Conservation (phyloP, 2,888 invertebrate species). For the Argyresthia goedartella region DNA sequence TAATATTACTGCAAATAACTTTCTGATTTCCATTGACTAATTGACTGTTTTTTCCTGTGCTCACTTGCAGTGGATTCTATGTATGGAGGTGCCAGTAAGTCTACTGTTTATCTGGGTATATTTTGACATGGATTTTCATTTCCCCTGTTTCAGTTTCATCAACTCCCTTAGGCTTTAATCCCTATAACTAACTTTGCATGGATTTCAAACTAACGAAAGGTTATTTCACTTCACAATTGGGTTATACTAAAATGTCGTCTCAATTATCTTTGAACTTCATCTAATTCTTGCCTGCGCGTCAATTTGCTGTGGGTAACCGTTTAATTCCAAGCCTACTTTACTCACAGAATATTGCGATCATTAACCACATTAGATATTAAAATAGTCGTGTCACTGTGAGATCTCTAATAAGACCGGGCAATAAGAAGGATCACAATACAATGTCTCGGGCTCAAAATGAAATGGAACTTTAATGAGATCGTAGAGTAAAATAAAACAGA, state of each 20-base stretch:
- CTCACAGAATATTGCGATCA: too few relatives aligned
- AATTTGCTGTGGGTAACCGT: too few relatives aligned
- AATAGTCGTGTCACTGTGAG: slow-evolving; percentile 28
- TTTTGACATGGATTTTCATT: neutral
- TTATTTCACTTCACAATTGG: too few relatives aligned
- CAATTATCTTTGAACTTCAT: too few relatives aligned
- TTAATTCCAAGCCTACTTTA: too few relatives aligned
- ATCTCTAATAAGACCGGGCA: slow-evolving; percentile 21
- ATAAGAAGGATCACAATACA: slow-evolving; percentile 16
- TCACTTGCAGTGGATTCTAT: slow-evolving; percentile 77
- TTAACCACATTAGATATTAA: slow-evolving; percentile 26
- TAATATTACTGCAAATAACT: neutral
- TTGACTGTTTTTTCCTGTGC: slow-evolving; percentile 43
- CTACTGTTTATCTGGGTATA: slow-evolving; percentile 12
- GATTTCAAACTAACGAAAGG: too few relatives aligned
- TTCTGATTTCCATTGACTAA: slow-evolving; percentile 36
- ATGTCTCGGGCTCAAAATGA: slow-evolving; percentile 24
- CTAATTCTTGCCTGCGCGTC: too few relatives aligned
- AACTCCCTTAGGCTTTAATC: too few relatives aligned
- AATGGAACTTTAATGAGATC: slow-evolving; percentile 40
- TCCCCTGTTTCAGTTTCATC: too few relatives aligned
- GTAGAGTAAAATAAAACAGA: slow-evolving; percentile 48
- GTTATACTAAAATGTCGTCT: neutral
- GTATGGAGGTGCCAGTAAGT: slow-evolving; percentile 81
- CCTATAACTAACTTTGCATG: too few relatives aligned